Evolutionary conservation across 1,140 invertebrate genomes (phyloP).

Genomic region (Leptopilina clavipes): DNA sequence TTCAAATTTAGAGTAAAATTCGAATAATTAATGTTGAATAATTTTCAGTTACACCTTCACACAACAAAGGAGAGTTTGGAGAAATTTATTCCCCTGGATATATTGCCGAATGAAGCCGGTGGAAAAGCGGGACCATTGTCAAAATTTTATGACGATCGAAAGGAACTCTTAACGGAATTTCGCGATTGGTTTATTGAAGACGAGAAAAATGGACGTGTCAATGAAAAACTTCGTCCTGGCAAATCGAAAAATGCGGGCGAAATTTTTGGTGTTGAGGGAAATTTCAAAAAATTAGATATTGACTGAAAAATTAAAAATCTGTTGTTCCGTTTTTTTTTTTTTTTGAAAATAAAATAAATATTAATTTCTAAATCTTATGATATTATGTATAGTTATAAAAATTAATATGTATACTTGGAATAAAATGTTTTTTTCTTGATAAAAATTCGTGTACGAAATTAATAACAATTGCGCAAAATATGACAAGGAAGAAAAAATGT

Average conservation of each 20-base stretch:
- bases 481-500: background rate
- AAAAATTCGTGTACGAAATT: no score
- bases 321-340: no score
- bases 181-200: constrained; percentile 76
- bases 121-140: constrained; percentile 73
- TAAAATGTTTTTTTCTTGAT: no score
- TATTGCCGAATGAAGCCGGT: constrained; percentile 78
- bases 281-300: constrained; percentile 82
- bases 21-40: no score
- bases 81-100: constrained; percentile 71
- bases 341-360: no score
- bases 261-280: constrained; percentile 82
- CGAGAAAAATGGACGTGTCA: constrained; percentile 76
- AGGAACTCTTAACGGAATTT: constrained; percentile 74
- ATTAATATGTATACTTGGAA: no score
- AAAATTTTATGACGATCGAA: constrained; percentile 64
- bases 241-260: constrained; percentile 79
- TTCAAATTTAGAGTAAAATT: no score
- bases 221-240: constrained; percentile 78
- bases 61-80: constrained; percentile 66
- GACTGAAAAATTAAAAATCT: constrained; percentile 68
- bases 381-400: no score
- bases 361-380: no score
- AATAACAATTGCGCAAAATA: no score
- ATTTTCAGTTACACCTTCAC: constrained; percentile 74